Evolutionary conservation across 2,113 vertebrate genomes (phyloP).

Genomic region (Grallaria varia): DNA sequence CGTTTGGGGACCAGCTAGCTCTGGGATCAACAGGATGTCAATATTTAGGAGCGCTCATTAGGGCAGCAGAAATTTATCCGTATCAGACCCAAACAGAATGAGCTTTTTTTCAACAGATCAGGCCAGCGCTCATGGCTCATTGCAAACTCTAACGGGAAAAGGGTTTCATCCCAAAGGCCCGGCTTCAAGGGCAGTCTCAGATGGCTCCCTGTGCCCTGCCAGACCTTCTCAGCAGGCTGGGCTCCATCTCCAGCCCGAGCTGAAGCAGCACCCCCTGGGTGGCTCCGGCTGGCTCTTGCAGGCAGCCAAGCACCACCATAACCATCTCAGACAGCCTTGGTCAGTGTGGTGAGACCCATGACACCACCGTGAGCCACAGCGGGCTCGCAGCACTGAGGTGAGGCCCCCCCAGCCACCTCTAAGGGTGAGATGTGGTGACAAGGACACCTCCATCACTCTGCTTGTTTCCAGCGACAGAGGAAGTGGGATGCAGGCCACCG

Average conservation of each 20-base stretch:
- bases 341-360: accelerated
- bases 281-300: background rate
- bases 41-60: background rate
- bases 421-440: accelerated
- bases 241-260: background rate
- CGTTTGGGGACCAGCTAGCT: background rate
- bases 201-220: background rate
- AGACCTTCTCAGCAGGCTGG: background rate
- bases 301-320: accelerated
- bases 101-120: background rate
- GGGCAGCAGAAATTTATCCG: background rate
- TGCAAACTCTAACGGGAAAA: background rate
- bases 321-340: accelerated
- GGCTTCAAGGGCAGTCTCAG: background rate
- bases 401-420: accelerated
- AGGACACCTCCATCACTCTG: accelerated
- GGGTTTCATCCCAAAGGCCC: background rate
- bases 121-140: background rate
- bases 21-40: background rate
- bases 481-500: accelerated
- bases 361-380: accelerated
- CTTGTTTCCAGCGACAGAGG: background rate
- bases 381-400: accelerated
- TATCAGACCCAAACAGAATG: background rate
- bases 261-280: accelerated